Evolutionary conservation across 2,113 vertebrate genomes (phyloP).

Genomic region (Chascanopsetta lugubris): DNA sequence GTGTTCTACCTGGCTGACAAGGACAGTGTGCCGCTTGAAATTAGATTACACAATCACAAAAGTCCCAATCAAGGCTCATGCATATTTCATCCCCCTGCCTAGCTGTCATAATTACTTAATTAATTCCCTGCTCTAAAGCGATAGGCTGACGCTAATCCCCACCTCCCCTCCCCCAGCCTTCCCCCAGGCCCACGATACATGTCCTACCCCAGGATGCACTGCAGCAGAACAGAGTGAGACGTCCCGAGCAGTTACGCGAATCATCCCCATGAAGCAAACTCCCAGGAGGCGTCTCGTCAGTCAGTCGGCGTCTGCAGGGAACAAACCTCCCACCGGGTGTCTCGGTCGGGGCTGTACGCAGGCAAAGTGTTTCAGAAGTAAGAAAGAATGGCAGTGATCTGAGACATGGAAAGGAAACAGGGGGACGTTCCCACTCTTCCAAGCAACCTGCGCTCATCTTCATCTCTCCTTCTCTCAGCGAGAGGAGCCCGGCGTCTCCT

Average conservation of each 20-base stretch:
- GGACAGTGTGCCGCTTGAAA: constrained; percentile 65
- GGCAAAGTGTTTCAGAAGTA: constrained; percentile 36
- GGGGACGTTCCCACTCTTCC: constrained; percentile 31
- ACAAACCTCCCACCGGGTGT: constrained; percentile 25
- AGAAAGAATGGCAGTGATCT: constrained; percentile 51
- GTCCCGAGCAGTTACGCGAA: constrained; percentile 39
- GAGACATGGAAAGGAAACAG: constrained; percentile 18
- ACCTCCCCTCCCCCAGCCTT: constrained; percentile 57
- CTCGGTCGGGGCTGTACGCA: constrained; percentile 36
- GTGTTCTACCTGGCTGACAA: constrained; percentile 66
- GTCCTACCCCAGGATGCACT: constrained; percentile 68
- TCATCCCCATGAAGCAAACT: constrained; percentile 66
- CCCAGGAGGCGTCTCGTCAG: constrained; percentile 41
- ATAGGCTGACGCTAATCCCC: constrained; percentile 75
- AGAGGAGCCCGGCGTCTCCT: constrained; percentile 18
- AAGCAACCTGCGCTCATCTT: constrained; percentile 56
- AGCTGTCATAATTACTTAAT: constrained; percentile 85
- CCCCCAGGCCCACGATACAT: constrained; percentile 64
- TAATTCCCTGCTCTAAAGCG: constrained; percentile 79
- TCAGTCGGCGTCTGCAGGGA: constrained; percentile 36
- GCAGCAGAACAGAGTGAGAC: constrained; percentile 61
- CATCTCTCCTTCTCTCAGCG: constrained; percentile 39
- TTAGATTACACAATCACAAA: constrained; percentile 84
- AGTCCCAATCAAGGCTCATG: constrained; percentile 80
- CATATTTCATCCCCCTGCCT: constrained; percentile 79